Conservation (phyloP, 2,113 vertebrate genomes). For the Carollia perspicillata region DNA sequence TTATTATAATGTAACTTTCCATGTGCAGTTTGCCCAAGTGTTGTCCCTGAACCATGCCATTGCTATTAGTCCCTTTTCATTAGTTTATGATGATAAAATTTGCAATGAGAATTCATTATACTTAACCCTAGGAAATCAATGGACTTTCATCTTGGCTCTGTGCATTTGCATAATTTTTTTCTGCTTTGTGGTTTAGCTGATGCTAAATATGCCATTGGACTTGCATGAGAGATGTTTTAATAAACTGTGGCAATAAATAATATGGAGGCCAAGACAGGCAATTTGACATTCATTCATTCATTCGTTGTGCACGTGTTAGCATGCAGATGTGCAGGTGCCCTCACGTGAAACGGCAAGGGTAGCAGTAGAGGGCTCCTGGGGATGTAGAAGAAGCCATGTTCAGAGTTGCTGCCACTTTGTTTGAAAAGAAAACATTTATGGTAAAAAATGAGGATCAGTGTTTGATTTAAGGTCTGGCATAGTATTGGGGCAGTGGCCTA, state of each 20-base stretch:
- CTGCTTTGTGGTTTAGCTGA: neutral
- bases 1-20: neutral
- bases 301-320: neutral
- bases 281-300: neutral
- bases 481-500: neutral
- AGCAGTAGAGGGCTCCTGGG: neutral
- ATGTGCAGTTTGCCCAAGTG: neutral
- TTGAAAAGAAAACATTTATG: neutral
- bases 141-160: neutral
- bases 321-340: fast-evolving
- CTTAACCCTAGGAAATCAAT: neutral
- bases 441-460: neutral
- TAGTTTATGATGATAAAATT: neutral
- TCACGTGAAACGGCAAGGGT: neutral
- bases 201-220: neutral
- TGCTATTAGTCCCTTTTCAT: neutral
- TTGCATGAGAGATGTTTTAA: neutral
- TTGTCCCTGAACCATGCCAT: neutral
- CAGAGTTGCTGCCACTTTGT: neutral
- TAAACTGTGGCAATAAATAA: neutral
- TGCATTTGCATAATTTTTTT: neutral
- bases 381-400: neutral
- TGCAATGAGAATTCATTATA: neutral
- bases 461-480: neutral
- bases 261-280: neutral